Conservation (phyloP, 2,888 invertebrate genomes). For the Torymus auratus region DNA sequence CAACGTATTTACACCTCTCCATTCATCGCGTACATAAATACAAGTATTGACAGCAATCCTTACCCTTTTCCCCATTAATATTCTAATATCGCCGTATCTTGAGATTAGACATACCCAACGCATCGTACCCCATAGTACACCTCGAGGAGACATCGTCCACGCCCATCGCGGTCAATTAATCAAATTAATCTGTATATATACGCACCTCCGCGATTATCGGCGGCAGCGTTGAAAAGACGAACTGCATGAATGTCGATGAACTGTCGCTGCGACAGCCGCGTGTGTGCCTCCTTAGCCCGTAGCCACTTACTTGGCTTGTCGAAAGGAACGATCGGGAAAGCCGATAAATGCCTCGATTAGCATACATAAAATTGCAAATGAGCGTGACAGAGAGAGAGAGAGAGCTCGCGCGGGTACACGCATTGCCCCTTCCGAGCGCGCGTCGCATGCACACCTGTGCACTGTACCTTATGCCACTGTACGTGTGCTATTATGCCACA, state of each 20-base stretch:
- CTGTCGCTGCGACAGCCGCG: neutral
- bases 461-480: neutral
- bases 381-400: neutral
- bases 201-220: slow-evolving; percentile 23
- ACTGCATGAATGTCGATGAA: slow-evolving; percentile 26
- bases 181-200: slow-evolving; percentile 1
- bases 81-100: no score
- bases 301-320: neutral
- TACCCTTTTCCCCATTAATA: no score
- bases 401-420: neutral
- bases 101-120: no score
- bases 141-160: no score
- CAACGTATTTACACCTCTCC: no score
- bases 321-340: slow-evolving; percentile 32
- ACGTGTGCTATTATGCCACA: neutral
- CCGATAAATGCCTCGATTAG: slow-evolving; percentile 39
- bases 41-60: no score
- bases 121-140: no score
- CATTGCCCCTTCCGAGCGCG: neutral
- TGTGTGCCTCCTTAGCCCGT: neutral
- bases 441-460: slow-evolving; percentile 40
- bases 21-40: no score
- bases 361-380: slow-evolving; percentile 53
- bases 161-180: neutral
- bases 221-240: slow-evolving; percentile 25